phyloP scores from a whole-genome alignment of 2,113 vertebrate species.

The Dasyprocta punctata region DNA sequence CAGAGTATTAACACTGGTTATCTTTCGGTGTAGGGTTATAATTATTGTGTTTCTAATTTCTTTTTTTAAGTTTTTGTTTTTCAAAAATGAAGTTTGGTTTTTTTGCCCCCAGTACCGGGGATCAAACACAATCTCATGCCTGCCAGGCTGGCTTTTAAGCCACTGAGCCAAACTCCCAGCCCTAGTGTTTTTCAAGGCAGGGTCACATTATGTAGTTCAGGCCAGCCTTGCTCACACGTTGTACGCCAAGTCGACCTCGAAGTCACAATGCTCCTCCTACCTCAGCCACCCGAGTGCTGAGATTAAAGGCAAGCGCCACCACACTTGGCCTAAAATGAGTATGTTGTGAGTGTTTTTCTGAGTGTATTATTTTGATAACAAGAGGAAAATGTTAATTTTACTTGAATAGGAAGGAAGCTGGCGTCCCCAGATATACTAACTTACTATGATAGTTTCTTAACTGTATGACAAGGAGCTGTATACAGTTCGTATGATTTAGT shows the following conservation, averaged over 20 bases:
- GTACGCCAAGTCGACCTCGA: too few species aligned
- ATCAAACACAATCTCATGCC: too few species aligned
- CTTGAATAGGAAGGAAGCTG: constrained; percentile 40
- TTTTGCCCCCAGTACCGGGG: too few species aligned
- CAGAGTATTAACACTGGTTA: background rate
- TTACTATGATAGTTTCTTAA: background rate
- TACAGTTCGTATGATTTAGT: background rate
- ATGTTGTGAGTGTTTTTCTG: background rate
- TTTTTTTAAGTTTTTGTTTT: background rate
- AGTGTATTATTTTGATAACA: background rate
- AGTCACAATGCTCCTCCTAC: too few species aligned
- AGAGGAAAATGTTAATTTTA: background rate
- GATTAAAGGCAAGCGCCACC: too few species aligned
- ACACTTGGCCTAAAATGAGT: background rate
- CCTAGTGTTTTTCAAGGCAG: too few species aligned
- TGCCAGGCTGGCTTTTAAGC: too few species aligned
- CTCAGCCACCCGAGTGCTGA: too few species aligned
- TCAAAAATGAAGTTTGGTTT: background rate
- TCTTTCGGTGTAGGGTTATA: background rate
- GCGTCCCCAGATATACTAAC: background rate
- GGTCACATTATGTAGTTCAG: too few species aligned
- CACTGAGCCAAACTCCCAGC: too few species aligned
- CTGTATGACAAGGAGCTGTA: background rate
- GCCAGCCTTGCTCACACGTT: too few species aligned
- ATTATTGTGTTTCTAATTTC: background rate